A percentile compares a stretch with the other conserved stretches of the same genome.
Conservation (phyloP, 2,797 vertebrate species). For the Limosa lapponica region DNA sequence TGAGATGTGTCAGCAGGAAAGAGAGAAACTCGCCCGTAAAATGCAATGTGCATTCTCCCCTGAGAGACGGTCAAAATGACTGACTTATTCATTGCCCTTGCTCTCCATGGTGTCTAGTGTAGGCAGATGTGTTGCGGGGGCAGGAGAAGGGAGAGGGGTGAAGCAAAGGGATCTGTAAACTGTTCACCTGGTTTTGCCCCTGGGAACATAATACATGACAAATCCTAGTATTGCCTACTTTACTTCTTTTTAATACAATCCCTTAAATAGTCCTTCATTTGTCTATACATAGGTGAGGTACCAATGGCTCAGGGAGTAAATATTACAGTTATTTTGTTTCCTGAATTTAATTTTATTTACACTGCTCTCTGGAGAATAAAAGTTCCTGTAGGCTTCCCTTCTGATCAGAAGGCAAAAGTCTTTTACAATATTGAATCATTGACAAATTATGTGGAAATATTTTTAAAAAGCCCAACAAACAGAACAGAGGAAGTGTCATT, state of each 20-base stretch:
- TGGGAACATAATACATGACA: not conserved
- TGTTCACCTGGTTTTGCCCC: not conserved
- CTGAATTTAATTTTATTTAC: not conserved
- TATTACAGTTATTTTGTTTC: not conserved
- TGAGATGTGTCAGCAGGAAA: not conserved
- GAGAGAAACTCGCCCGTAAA: accelerated
- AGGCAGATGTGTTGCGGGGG: accelerated
- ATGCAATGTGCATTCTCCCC: accelerated
- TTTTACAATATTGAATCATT: not conserved
- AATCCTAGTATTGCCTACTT: not conserved
- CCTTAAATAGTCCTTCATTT: not conserved
- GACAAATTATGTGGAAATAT: not conserved
- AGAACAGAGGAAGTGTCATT: not conserved
- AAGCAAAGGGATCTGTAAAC: not conserved
- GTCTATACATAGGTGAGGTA: accelerated
- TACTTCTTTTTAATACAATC: not conserved
- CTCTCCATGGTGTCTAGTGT: too few relatives aligned
- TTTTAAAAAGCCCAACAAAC: not conserved
- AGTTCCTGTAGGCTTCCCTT: not conserved
- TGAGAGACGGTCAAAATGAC: not conserved
- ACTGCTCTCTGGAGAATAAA: not conserved
- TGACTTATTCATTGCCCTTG: not conserved
- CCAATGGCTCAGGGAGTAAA: not conserved
- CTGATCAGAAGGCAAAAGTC: not conserved
- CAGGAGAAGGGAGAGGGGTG: not conserved